These are phyloP conservation scores for Ichneumon xanthorius DNA, from an alignment of 2,888 invertebrate genomes.

Conservation along the genomic window DNA sequence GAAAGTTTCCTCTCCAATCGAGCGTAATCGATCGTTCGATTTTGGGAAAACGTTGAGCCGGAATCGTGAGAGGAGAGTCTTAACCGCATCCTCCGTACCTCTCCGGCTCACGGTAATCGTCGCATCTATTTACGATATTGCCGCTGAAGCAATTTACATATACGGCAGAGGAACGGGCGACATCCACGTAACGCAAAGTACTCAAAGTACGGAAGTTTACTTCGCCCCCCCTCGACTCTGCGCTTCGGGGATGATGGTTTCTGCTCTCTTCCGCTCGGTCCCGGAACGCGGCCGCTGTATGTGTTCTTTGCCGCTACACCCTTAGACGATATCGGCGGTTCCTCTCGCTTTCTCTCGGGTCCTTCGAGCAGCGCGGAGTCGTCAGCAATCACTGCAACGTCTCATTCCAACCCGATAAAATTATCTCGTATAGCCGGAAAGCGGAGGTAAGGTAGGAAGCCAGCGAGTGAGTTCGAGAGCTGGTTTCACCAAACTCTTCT, in stretches of 20 bases:
- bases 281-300: conserved; percentile 19
- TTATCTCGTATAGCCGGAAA: conserved; percentile 73
- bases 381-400: conserved; percentile 67
- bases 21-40: conserved; percentile 34
- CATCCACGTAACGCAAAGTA: conserved; percentile 59
- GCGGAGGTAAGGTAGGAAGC: conserved; percentile 39
- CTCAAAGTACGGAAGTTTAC: conserved; percentile 63
- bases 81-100: conserved; percentile 18
- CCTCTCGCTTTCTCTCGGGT: conserved; percentile 16
- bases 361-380: conserved; percentile 45
- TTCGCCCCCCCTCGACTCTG: conserved; percentile 39
- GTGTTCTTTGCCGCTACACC: conserved; percentile 21
- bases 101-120: conserved; percentile 38
- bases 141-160: conserved; percentile 55
- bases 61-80: background rate
- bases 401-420: conserved; percentile 72
- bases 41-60: conserved; percentile 15
- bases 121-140: conserved; percentile 59
- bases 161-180: conserved; percentile 25
- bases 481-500: conserved; percentile 51
- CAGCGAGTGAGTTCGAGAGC: conserved; percentile 40
- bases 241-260: conserved; percentile 37
- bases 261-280: conserved; percentile 26
- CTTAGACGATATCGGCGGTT: conserved; percentile 12
- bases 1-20: background rate